Evolutionary conservation across 2,797 vertebrate genomes (phyloP), one percentile per base, ranked within the genome.

Genomic region (Limosa lapponica): DNA sequence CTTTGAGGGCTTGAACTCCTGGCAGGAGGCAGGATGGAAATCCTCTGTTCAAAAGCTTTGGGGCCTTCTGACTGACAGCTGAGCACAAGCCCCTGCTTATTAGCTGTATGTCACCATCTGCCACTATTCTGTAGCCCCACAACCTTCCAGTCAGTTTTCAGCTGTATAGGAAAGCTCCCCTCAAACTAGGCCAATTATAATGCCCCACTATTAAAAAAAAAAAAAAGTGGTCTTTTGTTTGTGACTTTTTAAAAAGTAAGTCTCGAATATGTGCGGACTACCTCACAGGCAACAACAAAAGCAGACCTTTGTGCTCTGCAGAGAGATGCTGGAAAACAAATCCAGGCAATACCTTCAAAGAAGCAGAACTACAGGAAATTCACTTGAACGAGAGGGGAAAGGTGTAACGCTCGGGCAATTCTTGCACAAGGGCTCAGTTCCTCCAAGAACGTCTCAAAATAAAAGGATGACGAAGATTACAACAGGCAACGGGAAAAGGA

Each of bases 1-100:
- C 95, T 95, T 55, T 87, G 94, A 96, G 95, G 90, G 92, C 93
- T 89, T 95, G 93, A 95, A 96, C 95, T 96, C 95, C 89, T 92
- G 59, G 94, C 94, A 92, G 93, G 95, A 97, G 95, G 94, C 89
- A 96, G 78, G 86, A 92, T 95, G 74, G 94, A 96, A 96, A 96
- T 96, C 88, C 95, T 95, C 91, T 85, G 93, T 95, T 96, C 94
- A 95, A 96, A 96, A 96, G 95, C 90, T 96, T 96, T 93, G 72
- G 48, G 72, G 78, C 92, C 61, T 95, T 95, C 88, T 93, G 92
- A 96, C 49, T 94, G 94, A 96, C 90, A 96, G 96, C 88, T 95
- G 90, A 96, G 96, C 94, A 87, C 94, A 96, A 95, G 88, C 86
- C 88, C 86, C 81, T 91, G 88, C 92, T 95, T 95, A 97, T 95